Conservation (phyloP, 2,797 vertebrate species). For the Lagorchestes hirsutus region DNA sequence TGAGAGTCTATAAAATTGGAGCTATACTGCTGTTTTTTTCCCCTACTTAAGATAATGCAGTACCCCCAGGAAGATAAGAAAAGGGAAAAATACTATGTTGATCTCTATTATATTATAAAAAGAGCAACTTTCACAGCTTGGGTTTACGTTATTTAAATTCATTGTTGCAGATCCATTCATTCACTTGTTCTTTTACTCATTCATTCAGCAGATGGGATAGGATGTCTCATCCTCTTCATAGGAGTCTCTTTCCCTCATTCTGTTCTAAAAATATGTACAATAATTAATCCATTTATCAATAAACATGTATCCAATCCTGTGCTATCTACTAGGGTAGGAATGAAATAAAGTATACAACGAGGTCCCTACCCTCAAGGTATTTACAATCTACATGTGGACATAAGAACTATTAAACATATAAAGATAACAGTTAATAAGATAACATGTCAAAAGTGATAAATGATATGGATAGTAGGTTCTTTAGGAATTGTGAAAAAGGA, state of each 20-base stretch:
- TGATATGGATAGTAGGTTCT: not conserved
- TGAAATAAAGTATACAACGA: not conserved
- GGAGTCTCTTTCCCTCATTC: conserved; percentile 47
- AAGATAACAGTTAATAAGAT: not conserved
- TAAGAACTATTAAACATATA: not conserved
- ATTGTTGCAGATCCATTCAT: conserved; percentile 56
- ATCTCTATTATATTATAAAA: conserved; percentile 67
- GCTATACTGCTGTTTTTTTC: conserved; percentile 32
- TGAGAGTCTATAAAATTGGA: not conserved
- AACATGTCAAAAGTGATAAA: not conserved
- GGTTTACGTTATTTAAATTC: conserved; percentile 45
- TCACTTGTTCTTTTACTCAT: conserved; percentile 59
- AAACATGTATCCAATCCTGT: conserved; percentile 21
- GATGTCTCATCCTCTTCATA: conserved; percentile 55
- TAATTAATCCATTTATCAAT: conserved; percentile 35
- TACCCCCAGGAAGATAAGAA: conserved; percentile 64
- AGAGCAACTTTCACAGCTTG: conserved; percentile 76
- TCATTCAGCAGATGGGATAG: conserved; percentile 69
- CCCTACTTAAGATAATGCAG: conserved; percentile 45
- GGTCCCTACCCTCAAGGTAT: not conserved
- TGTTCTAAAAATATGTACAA: not conserved
- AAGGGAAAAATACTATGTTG: conserved; percentile 44
- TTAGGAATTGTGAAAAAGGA: not conserved
- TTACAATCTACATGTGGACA: not conserved
- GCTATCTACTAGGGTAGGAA: conserved; percentile 37